Evolutionary conservation across 2,888 invertebrate species (phyloP).

Genomic region (Alentia gelatinosa): DNA sequence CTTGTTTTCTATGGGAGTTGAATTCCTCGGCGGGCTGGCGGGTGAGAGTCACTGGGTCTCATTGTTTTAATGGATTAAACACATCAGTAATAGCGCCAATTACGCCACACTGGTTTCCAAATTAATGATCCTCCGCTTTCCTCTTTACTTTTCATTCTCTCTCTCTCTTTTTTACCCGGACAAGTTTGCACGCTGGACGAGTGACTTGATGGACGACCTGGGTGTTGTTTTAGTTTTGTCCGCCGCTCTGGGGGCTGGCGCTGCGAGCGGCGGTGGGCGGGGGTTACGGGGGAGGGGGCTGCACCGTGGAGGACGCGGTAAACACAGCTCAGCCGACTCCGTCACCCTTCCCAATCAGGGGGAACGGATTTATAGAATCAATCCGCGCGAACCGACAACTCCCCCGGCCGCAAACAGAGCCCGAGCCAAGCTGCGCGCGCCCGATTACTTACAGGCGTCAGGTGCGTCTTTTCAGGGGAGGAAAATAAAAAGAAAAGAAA

Average conservation of each 20-base stretch:
- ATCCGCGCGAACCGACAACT: neutral
- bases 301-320: neutral
- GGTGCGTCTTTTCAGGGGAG: neutral
- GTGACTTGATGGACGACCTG: neutral
- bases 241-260: constrained; percentile 9
- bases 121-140: neutral
- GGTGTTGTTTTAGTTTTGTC: constrained; percentile 41
- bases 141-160: neutral
- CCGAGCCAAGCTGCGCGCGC: neutral
- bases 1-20: neutral
- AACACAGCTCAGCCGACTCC: constrained; percentile 9
- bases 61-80: neutral
- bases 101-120: neutral
- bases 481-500: neutral
- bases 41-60: neutral
- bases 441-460: neutral
- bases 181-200: neutral
- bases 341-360: constrained; percentile 14
- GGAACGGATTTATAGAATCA: constrained; percentile 35
- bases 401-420: neutral
- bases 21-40: neutral
- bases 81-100: constrained; percentile 22
- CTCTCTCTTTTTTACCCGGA: neutral
- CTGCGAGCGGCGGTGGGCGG: neutral
- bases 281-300: too few relatives aligned